phyloP scores from a whole-genome alignment of 2,113 vertebrate species.

The Irena cyanogastra region DNA sequence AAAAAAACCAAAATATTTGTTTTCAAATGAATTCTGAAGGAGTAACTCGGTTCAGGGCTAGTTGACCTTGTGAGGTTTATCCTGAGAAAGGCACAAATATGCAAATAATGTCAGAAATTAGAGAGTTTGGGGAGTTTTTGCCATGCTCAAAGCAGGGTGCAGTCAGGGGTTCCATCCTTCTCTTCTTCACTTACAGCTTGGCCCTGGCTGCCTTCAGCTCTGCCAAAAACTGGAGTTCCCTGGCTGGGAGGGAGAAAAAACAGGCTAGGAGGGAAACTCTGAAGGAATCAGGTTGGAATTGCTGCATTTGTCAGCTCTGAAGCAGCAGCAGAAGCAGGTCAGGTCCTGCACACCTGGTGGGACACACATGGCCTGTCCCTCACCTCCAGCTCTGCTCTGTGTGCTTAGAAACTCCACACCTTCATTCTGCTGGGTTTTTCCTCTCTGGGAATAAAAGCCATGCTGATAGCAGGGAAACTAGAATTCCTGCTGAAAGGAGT shows the following conservation, averaged over 20 bases:
- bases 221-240: not conserved
- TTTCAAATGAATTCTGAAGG: not conserved
- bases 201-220: not conserved
- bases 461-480: not conserved
- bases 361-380: accelerated
- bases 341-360: not conserved
- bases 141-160: accelerated
- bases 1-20: not conserved
- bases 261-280: not conserved
- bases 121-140: not conserved
- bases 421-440: not conserved
- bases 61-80: not conserved
- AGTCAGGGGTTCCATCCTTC: not conserved
- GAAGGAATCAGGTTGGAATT: not conserved
- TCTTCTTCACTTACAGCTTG: not conserved
- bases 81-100: not conserved
- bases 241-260: not conserved
- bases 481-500: not conserved
- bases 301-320: not conserved
- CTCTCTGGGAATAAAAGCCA: not conserved
- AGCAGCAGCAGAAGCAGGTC: not conserved
- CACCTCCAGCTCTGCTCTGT: accelerated
- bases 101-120: not conserved
- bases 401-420: accelerated
- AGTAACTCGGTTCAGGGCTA: not conserved